Percentiles rank a stretch among this genome's conserved stretches.
These are phyloP conservation scores for Zenarchopterus dispar DNA, from an alignment of 2,797 vertebrate genomes.

Conservation along the genomic window DNA sequence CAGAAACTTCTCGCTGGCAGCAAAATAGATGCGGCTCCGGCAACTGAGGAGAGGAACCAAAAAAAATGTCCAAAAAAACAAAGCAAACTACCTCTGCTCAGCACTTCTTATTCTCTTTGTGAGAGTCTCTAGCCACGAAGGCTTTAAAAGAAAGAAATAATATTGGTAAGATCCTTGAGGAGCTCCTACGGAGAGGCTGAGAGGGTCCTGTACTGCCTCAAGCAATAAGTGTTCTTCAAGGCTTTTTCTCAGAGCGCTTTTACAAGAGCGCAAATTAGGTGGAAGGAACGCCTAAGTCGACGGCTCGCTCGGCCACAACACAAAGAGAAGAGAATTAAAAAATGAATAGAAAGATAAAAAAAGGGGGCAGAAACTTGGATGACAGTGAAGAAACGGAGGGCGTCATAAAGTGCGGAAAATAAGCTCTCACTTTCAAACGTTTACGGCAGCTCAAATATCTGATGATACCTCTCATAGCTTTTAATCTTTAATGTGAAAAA, in stretches of 20 bases:
- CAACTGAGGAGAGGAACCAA: slow-evolving; percentile 10
- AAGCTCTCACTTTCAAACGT: slow-evolving; percentile 77
- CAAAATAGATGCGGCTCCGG: slow-evolving; percentile 30
- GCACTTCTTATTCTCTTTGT: slow-evolving; percentile 43
- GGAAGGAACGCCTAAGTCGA: slow-evolving; percentile 53
- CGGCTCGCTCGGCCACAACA: slow-evolving; percentile 23
- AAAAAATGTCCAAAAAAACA: not conserved
- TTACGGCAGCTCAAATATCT: slow-evolving; percentile 76
- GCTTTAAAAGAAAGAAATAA: slow-evolving; percentile 70
- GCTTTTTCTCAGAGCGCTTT: slow-evolving; percentile 69
- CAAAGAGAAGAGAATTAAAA: slow-evolving; percentile 7
- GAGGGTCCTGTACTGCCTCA: slow-evolving; percentile 73
- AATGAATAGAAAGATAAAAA: not conserved
- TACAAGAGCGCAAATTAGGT: slow-evolving; percentile 76
- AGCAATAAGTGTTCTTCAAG: slow-evolving; percentile 75
- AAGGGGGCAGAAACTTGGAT: slow-evolving; percentile 35
- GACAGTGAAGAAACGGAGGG: slow-evolving; percentile 69
- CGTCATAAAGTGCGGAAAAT: slow-evolving; percentile 69
- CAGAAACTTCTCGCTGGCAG: slow-evolving; percentile 33
- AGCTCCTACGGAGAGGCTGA: slow-evolving; percentile 66
- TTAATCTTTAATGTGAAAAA: slow-evolving; percentile 87
- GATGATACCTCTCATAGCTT: slow-evolving; percentile 81
- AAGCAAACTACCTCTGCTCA: slow-evolving; percentile 34
- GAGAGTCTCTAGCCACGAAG: slow-evolving; percentile 59
- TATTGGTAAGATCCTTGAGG: slow-evolving; percentile 58